Evolutionary conservation across 2,797 vertebrate genomes (phyloP).

Genomic region (Acropternis orthonyx): DNA sequence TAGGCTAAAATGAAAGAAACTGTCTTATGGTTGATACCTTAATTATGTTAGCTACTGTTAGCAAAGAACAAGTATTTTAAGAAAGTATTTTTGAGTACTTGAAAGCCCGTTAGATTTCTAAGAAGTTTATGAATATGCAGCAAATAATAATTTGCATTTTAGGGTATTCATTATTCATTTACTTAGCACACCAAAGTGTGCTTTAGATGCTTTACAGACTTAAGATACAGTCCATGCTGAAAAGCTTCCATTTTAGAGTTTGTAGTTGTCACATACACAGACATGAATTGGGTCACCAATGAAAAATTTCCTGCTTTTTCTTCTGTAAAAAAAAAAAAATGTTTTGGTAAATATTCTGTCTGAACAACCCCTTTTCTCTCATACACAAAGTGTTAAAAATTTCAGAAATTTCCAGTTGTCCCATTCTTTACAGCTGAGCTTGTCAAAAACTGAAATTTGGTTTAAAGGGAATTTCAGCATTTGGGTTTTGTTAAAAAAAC

Average conservation of each 20-base stretch:
- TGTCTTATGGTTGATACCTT: neutral
- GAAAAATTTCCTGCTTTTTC: neutral
- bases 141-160: neutral
- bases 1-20: neutral
- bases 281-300: neutral
- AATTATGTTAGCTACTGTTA: neutral
- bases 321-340: neutral
- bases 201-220: neutral
- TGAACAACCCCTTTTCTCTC: neutral
- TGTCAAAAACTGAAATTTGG: neutral
- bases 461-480: neutral
- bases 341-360: neutral
- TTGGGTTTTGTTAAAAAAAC: neutral
- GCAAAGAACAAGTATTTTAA: neutral
- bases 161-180: neutral
- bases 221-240: neutral
- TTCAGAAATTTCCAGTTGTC: neutral
- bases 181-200: neutral
- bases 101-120: neutral
- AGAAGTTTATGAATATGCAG: neutral
- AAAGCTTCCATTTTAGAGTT: neutral
- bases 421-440: neutral
- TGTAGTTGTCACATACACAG: neutral
- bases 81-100: neutral
- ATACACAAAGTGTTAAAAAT: neutral